Base-by-base conservation (phyloP, 1,140 invertebrate species). In the Pollicipes pollicipes region DNA sequence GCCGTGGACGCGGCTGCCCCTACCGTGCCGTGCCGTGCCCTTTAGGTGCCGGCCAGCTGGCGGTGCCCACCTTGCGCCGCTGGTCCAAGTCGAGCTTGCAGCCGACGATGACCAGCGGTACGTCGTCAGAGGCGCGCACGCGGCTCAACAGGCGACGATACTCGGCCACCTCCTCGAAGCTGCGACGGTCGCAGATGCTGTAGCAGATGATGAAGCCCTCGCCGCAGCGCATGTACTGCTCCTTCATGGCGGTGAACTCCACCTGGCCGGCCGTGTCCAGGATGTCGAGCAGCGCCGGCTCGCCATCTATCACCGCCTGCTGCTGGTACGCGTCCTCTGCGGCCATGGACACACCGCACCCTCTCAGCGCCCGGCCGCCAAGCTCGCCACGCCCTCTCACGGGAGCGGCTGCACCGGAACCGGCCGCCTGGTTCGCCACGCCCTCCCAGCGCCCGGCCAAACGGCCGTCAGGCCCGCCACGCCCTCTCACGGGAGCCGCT, bases 91-190 rank as follows among this genome's bases (percentile, higher is more conserved):
- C 82, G 75, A 79, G 80, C 74, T 83, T 83, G 74, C 82, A 82
- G 3, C 78, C 82, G n/a, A 80, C 80, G 17, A 83, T 74, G n/a
- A 83, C 79, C 35, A 82, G 76, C 17, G 82, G 82, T 64, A 81
- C 80, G 73, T 81, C 70, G 73, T 75, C 72, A 71, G 76, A 63
- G 73, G 77, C 71, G 37, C 80, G 76, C 74, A 83, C 82, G 74
- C 81, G 81, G 75, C 78, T 79, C 72, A 74, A 77, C 32, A 75
- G 74, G 28, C 75, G 75, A 26, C 73, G 71, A 70, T 78, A 78
- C 26, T 90, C 88, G 37, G 87, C 82, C 16, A 88, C 89, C 76
- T 90, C 89, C 75, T 90, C 87, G 77, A 90, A 91, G 75, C 88
- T 90, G 72, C 89, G 88, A 30, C 88, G 83, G 37, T 76, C 76